Percentiles rank a stretch among this genome's conserved stretches.
Evolutionary conservation across 2,888 invertebrate species (phyloP).

Genomic region (Melieria picta): DNA sequence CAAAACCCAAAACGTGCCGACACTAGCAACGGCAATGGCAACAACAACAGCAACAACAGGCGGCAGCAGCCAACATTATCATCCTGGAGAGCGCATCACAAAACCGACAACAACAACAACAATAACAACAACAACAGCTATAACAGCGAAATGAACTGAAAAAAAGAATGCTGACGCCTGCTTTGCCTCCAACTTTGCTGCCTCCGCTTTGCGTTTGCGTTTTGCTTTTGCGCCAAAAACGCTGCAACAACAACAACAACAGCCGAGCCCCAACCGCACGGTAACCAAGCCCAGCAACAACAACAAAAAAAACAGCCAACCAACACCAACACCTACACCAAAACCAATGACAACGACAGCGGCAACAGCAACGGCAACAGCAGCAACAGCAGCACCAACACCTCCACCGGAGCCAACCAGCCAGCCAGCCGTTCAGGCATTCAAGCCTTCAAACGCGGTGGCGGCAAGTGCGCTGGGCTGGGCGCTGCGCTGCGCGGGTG

Average conservation of each 20-base stretch:
- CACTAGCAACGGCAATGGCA: constrained; percentile 19
- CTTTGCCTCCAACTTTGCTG: not conserved
- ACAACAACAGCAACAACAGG: constrained; percentile 30
- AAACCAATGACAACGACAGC: constrained; percentile 21
- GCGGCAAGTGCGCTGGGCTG: not conserved
- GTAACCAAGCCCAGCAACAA: no score
- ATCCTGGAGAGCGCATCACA: no score
- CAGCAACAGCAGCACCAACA: constrained; percentile 32
- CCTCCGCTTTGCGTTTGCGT: no score
- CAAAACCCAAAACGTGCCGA: not conserved
- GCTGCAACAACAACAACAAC: no score
- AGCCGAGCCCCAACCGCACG: no score
- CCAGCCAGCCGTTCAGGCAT: not conserved
- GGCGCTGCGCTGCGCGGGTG: not conserved
- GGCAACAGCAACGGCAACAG: constrained; percentile 13
- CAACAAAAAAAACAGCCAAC: no score
- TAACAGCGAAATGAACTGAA: not conserved
- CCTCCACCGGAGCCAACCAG: not conserved
- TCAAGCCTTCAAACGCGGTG: not conserved
- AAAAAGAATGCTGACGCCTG: not conserved
- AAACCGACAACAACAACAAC: constrained; percentile 14
- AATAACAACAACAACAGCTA: constrained; percentile 26
- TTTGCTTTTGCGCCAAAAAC: no score
- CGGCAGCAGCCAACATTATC: no score
- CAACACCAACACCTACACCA: not conserved